A percentile compares a stretch with the other conserved stretches of the same genome.
Evolutionary conservation across 2,113 vertebrate genomes (phyloP).

Genomic region (Pholis gunnellus): DNA sequence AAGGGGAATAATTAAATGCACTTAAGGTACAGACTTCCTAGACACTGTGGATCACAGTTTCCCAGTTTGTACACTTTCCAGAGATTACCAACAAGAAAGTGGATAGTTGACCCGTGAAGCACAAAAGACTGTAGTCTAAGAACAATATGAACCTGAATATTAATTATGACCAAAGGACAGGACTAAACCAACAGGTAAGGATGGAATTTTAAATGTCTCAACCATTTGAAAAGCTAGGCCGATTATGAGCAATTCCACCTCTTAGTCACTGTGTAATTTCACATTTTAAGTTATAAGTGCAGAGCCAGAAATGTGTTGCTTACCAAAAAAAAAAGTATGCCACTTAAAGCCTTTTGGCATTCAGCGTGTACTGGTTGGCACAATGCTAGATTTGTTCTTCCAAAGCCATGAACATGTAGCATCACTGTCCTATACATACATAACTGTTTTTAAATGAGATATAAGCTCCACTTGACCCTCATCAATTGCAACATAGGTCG

Average conservation of each 20-base stretch:
- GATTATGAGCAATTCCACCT: constrained; percentile 21
- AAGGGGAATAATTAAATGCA: not conserved
- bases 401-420: not conserved
- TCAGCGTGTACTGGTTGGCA: not conserved
- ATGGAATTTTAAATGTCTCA: not conserved
- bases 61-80: not conserved
- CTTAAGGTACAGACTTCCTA: not conserved
- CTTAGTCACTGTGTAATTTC: constrained; percentile 37
- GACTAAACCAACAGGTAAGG: not conserved
- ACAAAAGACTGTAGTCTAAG: constrained; percentile 23
- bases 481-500: not conserved
- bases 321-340: not conserved
- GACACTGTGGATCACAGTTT: constrained; percentile 1
- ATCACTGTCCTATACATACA: not conserved
- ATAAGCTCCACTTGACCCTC: not conserved
- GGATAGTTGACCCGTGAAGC: constrained; percentile 13
- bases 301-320: constrained; percentile 19
- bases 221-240: constrained; percentile 4
- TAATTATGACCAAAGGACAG: not conserved
- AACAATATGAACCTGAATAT: constrained; percentile 28
- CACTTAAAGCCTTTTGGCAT: constrained; percentile 19
- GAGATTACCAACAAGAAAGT: constrained; percentile 18
- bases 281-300: constrained; percentile 2
- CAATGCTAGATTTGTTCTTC: constrained; percentile 13
- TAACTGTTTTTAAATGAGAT: not conserved